Evolutionary conservation across 2,113 vertebrate species (phyloP).

Genomic region (Cyanoderma ruficeps): DNA sequence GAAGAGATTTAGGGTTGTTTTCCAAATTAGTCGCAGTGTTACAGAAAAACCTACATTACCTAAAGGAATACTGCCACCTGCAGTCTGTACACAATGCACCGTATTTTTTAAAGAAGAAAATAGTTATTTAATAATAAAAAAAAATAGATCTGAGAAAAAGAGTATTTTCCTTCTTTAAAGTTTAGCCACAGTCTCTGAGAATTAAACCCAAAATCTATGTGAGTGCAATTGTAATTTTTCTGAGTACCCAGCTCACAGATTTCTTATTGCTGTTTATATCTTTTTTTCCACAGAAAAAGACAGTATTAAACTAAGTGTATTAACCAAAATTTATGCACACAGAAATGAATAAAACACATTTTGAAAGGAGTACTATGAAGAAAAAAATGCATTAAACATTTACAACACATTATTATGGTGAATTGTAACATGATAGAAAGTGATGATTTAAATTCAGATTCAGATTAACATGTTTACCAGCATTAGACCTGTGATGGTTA

Average conservation of each 20-base stretch:
- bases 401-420: conserved; percentile 20
- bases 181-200: conserved; percentile 1
- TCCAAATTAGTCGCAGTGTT: neutral
- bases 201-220: neutral
- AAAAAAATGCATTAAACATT: conserved; percentile 33
- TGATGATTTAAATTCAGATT: conserved; percentile 13
- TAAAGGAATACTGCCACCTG: conserved; percentile 62
- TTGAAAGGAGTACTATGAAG: conserved; percentile 21
- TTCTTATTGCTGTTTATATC: conserved; percentile 69
- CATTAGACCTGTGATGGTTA: conserved; percentile 57
- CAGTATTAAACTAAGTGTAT: conserved; percentile 38
- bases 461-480: conserved; percentile 33
- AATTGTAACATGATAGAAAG: conserved; percentile 49
- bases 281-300: conserved; percentile 66
- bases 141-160: conserved; percentile 26
- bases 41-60: neutral
- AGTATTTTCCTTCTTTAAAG: neutral
- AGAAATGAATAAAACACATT: conserved; percentile 57
- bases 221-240: neutral
- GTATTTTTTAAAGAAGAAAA: neutral
- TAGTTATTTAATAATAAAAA: conserved; percentile 21
- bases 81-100: neutral
- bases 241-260: conserved; percentile 1
- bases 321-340: conserved; percentile 64
- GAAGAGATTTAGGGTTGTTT: neutral